Conservation (phyloP, 2,113 vertebrate genomes). For the Platichthys flesus region DNA sequence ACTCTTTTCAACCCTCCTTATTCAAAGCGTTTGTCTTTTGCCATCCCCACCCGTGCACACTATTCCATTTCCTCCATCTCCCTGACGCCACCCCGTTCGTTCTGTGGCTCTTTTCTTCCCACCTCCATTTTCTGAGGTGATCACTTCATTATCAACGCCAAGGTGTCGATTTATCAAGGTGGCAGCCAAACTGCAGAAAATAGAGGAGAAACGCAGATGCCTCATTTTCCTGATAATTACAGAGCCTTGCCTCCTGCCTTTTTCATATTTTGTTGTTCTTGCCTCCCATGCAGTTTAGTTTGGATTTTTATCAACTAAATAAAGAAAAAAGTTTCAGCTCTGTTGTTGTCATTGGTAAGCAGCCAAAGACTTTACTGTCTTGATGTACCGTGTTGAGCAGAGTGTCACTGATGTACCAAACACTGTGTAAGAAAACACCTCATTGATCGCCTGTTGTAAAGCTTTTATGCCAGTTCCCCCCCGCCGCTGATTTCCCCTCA, state of each 20-base stretch:
- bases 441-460: slow-evolving; percentile 46
- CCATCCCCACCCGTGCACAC: neutral
- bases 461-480: slow-evolving; percentile 17
- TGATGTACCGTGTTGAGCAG: neutral
- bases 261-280: neutral
- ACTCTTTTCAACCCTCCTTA: slow-evolving; percentile 55
- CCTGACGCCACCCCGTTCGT: neutral
- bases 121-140: slow-evolving; percentile 12
- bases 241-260: neutral
- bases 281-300: neutral
- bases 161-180: slow-evolving; percentile 44
- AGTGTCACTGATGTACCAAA: slow-evolving; percentile 7
- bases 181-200: slow-evolving; percentile 42
- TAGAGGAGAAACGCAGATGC: neutral
- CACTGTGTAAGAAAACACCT: neutral
- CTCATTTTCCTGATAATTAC: slow-evolving; percentile 16
- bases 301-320: neutral
- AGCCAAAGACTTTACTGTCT: neutral
- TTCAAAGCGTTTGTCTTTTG: slow-evolving; percentile 45
- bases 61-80: slow-evolving; percentile 32
- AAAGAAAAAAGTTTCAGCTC: neutral
- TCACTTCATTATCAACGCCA: slow-evolving; percentile 40
- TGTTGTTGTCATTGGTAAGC: neutral
- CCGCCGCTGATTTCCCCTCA: slow-evolving; percentile 5
- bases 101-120: neutral